Evolutionary conservation across 2,888 invertebrate genomes (phyloP).

Genomic region (Serripes groenlandicus): DNA sequence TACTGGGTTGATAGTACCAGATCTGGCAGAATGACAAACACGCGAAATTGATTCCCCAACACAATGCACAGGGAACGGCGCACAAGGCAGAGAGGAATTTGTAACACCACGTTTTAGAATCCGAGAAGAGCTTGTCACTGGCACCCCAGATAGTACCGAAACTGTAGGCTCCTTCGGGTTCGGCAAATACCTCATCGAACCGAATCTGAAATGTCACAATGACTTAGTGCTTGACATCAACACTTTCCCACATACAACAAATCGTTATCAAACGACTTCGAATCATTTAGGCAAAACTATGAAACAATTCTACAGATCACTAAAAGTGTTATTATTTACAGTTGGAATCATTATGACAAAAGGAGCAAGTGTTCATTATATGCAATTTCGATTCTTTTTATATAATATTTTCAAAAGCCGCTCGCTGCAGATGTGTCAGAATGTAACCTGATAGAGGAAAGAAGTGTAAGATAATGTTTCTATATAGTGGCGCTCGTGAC

Average conservation of each 20-base stretch:
- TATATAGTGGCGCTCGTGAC: too few species aligned
- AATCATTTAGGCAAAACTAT: too few species aligned
- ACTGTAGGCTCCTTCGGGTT: conserved; percentile 75
- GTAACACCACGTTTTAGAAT: conserved; percentile 90
- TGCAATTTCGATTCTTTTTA: too few species aligned
- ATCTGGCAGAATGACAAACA: conserved; percentile 88
- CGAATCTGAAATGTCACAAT: conserved; percentile 88
- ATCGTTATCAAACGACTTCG: too few species aligned
- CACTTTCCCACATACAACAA: too few species aligned
- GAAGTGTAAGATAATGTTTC: too few species aligned
- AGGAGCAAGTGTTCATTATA: too few species aligned
- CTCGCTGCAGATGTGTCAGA: not conserved
- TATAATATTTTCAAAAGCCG: not conserved
- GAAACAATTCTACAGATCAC: too few species aligned
- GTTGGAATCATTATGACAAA: too few species aligned
- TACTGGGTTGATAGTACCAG: conserved; percentile 68
- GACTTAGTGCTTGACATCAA: too few species aligned
- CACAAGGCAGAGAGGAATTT: conserved; percentile 90
- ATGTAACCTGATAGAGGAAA: not conserved
- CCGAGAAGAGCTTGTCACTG: conserved; percentile 87
- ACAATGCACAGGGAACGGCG: conserved; percentile 90
- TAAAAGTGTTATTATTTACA: too few species aligned
- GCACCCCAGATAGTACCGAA: conserved; percentile 90
- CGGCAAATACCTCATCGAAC: conserved; percentile 80
- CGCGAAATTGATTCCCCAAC: conserved; percentile 87